phyloP scores from a whole-genome alignment of 2,113 vertebrate species.

The Engraulis encrasicolus region DNA sequence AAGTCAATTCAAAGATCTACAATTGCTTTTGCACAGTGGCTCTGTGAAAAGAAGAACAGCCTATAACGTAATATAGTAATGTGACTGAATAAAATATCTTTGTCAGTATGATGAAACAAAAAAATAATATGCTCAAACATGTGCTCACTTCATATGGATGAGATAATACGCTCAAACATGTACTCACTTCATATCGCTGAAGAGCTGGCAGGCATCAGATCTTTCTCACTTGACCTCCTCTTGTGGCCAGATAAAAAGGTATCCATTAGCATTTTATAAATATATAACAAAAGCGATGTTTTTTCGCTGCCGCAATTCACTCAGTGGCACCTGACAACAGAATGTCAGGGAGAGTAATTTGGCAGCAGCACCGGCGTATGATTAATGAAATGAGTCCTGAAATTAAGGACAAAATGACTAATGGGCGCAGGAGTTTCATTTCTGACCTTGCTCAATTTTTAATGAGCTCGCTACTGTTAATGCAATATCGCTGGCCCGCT shows the following conservation, averaged over 20 bases:
- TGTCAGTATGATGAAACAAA: background rate
- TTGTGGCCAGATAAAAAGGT: background rate
- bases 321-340: conserved; percentile 55
- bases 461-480: conserved; percentile 70
- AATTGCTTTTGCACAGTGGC: no score
- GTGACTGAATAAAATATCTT: background rate
- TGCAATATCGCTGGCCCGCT: conserved; percentile 60
- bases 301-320: conserved; percentile 43
- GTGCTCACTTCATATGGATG: background rate
- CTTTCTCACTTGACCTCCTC: background rate
- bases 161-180: background rate
- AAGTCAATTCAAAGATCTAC: no score
- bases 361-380: conserved; percentile 60
- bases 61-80: no score
- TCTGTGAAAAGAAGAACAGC: no score
- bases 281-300: conserved; percentile 33
- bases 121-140: no score
- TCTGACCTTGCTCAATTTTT: conserved; percentile 81
- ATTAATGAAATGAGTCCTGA: conserved; percentile 76
- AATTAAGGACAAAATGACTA: conserved; percentile 76
- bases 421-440: conserved; percentile 73
- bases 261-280: background rate
- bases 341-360: conserved; percentile 68
- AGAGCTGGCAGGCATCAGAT: background rate
- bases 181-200: background rate